phyloP scores from a whole-genome alignment of 1,140 invertebrate genomes.

The Zaprionus ornatus region DNA sequence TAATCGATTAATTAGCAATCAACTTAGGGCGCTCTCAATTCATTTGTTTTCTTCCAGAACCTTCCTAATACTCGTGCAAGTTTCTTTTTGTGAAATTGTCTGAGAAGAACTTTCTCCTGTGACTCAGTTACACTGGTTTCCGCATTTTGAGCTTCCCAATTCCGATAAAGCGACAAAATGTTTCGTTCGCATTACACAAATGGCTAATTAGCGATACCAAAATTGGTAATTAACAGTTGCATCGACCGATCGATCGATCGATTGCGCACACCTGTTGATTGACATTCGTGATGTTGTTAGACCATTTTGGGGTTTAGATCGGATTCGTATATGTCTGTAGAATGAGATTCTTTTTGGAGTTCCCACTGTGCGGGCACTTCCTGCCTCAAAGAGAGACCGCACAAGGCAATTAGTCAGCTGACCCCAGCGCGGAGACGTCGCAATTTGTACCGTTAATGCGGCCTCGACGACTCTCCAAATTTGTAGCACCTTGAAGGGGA shows the following conservation, averaged over 20 bases:
- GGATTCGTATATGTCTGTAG: slow-evolving; percentile 8
- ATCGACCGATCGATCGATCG: slow-evolving; percentile 29
- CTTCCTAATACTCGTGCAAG: slow-evolving; percentile 5
- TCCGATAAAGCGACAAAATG: neutral
- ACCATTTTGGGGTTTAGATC: slow-evolving; percentile 40
- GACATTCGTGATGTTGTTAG: slow-evolving; percentile 47
- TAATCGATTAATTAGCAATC: neutral
- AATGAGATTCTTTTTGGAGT: slow-evolving; percentile 21
- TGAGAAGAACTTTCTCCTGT: slow-evolving; percentile 16
- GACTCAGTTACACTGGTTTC: slow-evolving; percentile 37
- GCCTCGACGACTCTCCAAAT: slow-evolving; percentile 45
- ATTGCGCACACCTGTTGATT: slow-evolving; percentile 51
- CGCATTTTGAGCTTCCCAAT: slow-evolving; percentile 43
- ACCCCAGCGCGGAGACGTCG: slow-evolving; percentile 13
- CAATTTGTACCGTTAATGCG: slow-evolving; percentile 43
- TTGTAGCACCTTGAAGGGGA: slow-evolving; percentile 41
- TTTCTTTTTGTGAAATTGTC: neutral
- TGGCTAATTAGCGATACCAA: slow-evolving; percentile 68
- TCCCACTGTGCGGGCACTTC: neutral
- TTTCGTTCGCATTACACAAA: slow-evolving; percentile 45
- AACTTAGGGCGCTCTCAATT: neutral
- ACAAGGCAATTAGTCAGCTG: slow-evolving; percentile 33
- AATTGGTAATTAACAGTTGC: slow-evolving; percentile 64
- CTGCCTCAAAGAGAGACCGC: neutral
- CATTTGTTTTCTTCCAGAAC: neutral